Base-by-base conservation (phyloP, 2,113 vertebrate genomes). In the Oriolus oriolus region DNA sequence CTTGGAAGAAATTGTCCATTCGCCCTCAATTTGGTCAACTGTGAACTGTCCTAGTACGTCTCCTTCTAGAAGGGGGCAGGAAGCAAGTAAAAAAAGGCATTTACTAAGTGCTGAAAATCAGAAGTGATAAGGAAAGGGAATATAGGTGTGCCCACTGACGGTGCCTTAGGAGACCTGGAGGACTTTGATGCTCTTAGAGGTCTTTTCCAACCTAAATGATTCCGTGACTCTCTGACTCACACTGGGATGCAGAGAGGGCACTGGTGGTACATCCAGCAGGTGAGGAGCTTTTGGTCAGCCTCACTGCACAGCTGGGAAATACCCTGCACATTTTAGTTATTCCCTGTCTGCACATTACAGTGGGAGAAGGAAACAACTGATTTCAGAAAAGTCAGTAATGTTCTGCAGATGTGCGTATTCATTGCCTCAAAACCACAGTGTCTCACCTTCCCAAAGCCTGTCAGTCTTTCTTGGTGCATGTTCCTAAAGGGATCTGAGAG, bases 1-100 rank as follows among this genome's bases (percentile, higher is more conserved):
- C 95, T 98, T 99, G 10, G 98, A 97, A 64, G 98, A 98, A 91
- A 99, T 94, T 45, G 97, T 98, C 99, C 99, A 99, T 82, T 99
- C 89, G 7, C 99, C 98, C 26, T 98, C 98, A 8, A 95, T 95
- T 90, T 98, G 98, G 70, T 98, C 95, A 95, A 99, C 98, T 66
- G 98, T 97, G 69, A 99, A 99, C 85, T 99, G 99, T 52, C 99
- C 99, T 77, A 98, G 73, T 1, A 98, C 92, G 2, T 99, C 99
- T 74, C 99, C 99, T n/a, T 99, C 99, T 99, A 90, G 59, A 92
- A 93, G 63, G 3, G 71, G 8, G 56, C 3, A 76, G 35, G 28
- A 88, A 37, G 22, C 23, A 93, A 50, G 56, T 19, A 37, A 84
- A 60, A 89, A 89, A 64, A 73, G n/a, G 30, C 53, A 44, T 78